These are phyloP conservation scores for Diploscapter pachys DNA, from an alignment of 1,140 invertebrate species.

Conservation along the genomic window DNA sequence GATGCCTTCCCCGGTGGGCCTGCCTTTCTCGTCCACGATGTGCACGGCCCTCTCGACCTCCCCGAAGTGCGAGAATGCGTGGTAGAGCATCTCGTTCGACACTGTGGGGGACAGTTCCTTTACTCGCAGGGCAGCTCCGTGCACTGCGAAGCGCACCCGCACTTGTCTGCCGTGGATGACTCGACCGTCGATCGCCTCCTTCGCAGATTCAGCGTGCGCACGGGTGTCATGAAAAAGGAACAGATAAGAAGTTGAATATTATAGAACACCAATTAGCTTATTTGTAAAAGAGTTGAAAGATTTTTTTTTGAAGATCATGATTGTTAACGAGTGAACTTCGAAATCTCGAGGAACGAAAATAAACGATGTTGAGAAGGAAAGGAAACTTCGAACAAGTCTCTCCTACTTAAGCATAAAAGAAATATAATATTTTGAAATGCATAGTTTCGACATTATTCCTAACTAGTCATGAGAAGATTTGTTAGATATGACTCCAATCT, in stretches of 20 bases:
- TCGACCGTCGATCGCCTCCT: slow-evolving; percentile 83
- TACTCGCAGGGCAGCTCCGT: slow-evolving; percentile 83
- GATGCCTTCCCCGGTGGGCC: slow-evolving; percentile 87
- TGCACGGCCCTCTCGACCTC: slow-evolving; percentile 81
- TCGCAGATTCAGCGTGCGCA: slow-evolving; percentile 90
- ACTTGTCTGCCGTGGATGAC: slow-evolving; percentile 78
- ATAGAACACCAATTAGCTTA: not conserved
- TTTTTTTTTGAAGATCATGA: no score
- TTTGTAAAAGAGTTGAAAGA: not conserved
- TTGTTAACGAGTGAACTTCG: no score
- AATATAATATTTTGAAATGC: no score
- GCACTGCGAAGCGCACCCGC: slow-evolving; percentile 89
- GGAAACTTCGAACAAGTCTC: no score
- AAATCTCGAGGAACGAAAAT: no score
- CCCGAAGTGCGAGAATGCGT: slow-evolving; percentile 75
- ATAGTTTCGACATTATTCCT: no score
- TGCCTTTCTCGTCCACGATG: slow-evolving; percentile 89
- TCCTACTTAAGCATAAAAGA: no score
- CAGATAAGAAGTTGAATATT: slow-evolving; percentile 16
- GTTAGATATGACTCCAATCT: no score
- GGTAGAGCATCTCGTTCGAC: slow-evolving; percentile 89
- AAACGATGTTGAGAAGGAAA: no score
- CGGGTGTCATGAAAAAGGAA: slow-evolving; percentile 72
- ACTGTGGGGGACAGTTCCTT: slow-evolving; percentile 87
- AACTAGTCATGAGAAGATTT: no score